phyloP scores from a whole-genome alignment of 2,113 vertebrate species.

The Casuarius casuarius region DNA sequence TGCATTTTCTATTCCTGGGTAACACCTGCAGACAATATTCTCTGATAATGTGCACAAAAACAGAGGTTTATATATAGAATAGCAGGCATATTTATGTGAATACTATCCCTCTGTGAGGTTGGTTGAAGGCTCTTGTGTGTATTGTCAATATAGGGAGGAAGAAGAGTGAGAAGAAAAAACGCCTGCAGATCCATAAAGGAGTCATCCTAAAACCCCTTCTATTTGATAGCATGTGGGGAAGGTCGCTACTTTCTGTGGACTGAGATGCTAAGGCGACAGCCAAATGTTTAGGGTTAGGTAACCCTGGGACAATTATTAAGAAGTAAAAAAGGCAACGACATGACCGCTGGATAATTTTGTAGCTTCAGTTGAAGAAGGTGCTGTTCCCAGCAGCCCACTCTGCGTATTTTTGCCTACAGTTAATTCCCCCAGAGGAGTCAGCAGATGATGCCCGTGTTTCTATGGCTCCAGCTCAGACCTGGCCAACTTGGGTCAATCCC shows the following conservation, averaged over 20 bases:
- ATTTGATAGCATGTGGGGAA: neutral
- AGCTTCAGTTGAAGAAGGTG: neutral
- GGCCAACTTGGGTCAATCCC: neutral
- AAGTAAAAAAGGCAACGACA: neutral
- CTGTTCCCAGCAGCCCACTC: neutral
- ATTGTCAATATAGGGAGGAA: neutral
- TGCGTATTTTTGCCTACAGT: neutral
- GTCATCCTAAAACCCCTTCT: neutral
- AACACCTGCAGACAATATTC: neutral
- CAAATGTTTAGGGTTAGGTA: neutral
- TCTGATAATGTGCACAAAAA: constrained; percentile 11
- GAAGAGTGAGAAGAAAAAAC: neutral
- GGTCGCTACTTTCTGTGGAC: neutral
- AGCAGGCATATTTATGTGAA: neutral
- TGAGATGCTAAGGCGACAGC: neutral
- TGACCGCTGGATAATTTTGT: neutral
- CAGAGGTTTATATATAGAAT: neutral
- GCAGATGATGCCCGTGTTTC: rapidly evolving
- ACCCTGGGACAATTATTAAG: neutral
- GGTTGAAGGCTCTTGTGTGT: neutral
- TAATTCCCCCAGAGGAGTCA: neutral
- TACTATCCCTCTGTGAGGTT: neutral
- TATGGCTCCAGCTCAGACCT: neutral
- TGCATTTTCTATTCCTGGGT: neutral
- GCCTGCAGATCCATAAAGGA: neutral